Evolutionary conservation across 2,797 vertebrate species (phyloP), one percentile per base, ranked within the genome.

Genomic region (Pampus argenteus): DNA sequence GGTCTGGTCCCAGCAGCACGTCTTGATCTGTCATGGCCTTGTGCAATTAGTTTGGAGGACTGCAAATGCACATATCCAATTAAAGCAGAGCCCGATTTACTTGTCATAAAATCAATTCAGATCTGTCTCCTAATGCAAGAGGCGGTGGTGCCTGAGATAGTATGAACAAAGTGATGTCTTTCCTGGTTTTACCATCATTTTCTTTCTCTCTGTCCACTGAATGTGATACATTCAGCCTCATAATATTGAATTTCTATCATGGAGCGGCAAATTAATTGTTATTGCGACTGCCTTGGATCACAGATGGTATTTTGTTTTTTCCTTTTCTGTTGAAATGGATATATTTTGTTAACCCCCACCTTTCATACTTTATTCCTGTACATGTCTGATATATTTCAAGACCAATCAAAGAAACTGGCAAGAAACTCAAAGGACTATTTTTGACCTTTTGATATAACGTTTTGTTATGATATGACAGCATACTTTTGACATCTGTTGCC

Each of bases 71-170:
- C 80, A 87, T 70, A 70, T 81, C 78, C 79, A 87, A 84, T 87
- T 86, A 86, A 84, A 81, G 55, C 66, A 2, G 25, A 66, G 67
- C 54, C 67, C 49, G 47, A 85, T 79, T 73, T 62, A 48, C 88
- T 87, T 89, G 90, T 84, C 89, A 90, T 73, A 91, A 90, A 92
- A 92, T 90, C 91, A 81, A 92, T 93, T 64, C 75, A 75, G 81
- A 86, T 84, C 71, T 81, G 65, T 74, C 59, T 44, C 61, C 60
- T 66, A 76, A 73, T 65, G 79, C n/a, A 17, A 68, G 59, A 83
- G 52, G 54, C 76, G 52, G 56, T 25, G 2, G 36, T 44, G 78
- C 56, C 58, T 50, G 57, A 75, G 74, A 77, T 31, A 28, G 67
- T 75, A 71, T 28, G 23, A 79, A 71, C 49, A 78, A 83, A 66